Evolutionary conservation across 2,797 vertebrate genomes (phyloP).

Genomic region (Limnodromus scolopaceus): DNA sequence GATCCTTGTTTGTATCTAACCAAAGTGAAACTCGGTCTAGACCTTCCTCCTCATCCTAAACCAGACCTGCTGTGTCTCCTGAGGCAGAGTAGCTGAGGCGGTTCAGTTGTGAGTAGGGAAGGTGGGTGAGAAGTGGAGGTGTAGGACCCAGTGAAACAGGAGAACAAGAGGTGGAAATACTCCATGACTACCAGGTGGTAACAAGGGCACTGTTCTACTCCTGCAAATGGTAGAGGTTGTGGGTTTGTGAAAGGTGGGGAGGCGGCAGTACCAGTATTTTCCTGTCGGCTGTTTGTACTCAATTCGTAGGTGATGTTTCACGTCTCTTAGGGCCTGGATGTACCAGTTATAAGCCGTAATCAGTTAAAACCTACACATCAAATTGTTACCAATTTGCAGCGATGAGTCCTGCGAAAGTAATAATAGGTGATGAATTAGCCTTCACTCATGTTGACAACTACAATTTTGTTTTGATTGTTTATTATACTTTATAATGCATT

Average conservation of each 20-base stretch:
- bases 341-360: neutral
- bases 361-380: neutral
- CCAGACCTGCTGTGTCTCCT: neutral
- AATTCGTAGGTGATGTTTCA: neutral
- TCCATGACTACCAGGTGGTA: fast-evolving
- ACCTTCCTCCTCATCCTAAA: neutral
- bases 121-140: neutral
- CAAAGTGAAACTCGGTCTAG: neutral
- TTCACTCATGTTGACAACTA: neutral
- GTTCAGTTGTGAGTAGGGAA: neutral
- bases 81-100: neutral
- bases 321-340: neutral
- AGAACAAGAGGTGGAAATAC: neutral
- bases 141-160: neutral
- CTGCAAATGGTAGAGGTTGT: neutral
- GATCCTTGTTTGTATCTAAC: neutral
- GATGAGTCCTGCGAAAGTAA: neutral
- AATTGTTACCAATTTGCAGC: neutral
- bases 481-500: neutral
- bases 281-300: neutral
- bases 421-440: neutral
- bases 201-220: neutral
- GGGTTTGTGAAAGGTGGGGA: neutral
- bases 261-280: neutral
- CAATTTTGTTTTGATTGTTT: neutral